Evolutionary conservation across 2,888 invertebrate species (phyloP).

Genomic region (Neria commutata): DNA sequence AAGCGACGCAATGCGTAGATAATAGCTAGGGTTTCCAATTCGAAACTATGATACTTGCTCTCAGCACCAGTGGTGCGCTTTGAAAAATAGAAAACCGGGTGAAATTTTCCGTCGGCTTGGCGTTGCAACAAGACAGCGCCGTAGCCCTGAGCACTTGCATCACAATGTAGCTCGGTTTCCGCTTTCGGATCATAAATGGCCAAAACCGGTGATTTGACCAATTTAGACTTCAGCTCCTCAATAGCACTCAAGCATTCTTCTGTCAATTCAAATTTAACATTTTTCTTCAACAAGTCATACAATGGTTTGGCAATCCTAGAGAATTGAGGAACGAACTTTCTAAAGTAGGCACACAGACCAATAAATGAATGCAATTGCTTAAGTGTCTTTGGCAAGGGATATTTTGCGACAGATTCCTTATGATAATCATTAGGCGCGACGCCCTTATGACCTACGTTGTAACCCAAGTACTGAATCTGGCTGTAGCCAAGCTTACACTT

Average conservation of each 20-base stretch:
- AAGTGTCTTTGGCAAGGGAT: constrained; percentile 17
- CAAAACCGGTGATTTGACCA: constrained; percentile 35
- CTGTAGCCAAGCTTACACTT: constrained; percentile 12
- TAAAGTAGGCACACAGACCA: constrained; percentile 29
- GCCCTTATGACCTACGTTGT: constrained; percentile 9
- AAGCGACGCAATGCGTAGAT: constrained; percentile 41
- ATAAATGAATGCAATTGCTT: constrained; percentile 15
- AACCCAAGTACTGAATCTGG: constrained; percentile 20
- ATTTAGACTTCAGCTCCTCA: constrained; percentile 20
- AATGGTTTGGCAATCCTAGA: constrained; percentile 41
- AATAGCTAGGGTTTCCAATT: constrained; percentile 43
- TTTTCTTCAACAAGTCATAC: constrained; percentile 37
- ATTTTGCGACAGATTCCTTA: constrained; percentile 15
- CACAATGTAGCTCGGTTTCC: constrained; percentile 46
- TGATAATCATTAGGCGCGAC: constrained; percentile 16
- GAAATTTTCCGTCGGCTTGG: constrained; percentile 32
- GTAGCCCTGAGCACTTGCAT: constrained; percentile 40
- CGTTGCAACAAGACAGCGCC: constrained; percentile 39
- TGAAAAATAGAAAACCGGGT: constrained; percentile 45
- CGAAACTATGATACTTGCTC: constrained; percentile 43
- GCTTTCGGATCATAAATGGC: constrained; percentile 38
- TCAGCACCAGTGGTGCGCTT: constrained; percentile 38
- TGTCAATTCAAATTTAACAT: constrained; percentile 14
- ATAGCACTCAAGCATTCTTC: constrained; percentile 11
- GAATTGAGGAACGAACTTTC: constrained; percentile 25